These are phyloP conservation scores for Chironomus striatipennis DNA, from an alignment of 1,140 invertebrate species.

Conservation along the genomic window DNA sequence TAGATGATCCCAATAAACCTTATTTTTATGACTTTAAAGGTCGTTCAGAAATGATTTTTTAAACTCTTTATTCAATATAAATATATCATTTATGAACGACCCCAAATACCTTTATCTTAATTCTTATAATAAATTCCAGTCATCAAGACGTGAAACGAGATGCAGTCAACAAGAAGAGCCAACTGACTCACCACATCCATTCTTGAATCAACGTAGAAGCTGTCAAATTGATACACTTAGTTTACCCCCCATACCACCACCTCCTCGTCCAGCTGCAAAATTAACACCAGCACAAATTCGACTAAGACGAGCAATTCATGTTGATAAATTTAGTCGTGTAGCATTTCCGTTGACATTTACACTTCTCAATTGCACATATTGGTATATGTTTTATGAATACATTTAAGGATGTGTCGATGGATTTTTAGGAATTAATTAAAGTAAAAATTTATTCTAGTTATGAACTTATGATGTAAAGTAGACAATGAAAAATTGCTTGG, in stretches of 20 bases:
- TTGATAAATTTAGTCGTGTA: conserved; percentile 75
- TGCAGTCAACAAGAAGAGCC: conserved; percentile 31
- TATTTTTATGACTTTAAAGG: conserved; percentile 5
- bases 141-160: conserved; percentile 34
- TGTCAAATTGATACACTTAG: conserved; percentile 38
- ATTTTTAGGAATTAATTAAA: background rate
- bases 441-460: background rate
- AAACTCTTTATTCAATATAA: too few relatives aligned
- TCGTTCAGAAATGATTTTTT: too few relatives aligned
- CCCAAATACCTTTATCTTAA: background rate
- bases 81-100: too few relatives aligned
- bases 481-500: too few relatives aligned
- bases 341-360: conserved; percentile 82
- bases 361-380: conserved; percentile 77
- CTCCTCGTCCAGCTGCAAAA: conserved; percentile 38
- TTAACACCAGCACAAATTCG: conserved; percentile 55
- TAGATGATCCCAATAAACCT: conserved; percentile 27
- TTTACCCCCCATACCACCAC: conserved; percentile 45
- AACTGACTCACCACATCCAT: conserved; percentile 32
- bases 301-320: conserved; percentile 68
- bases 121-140: conserved; percentile 29
- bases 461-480: background rate
- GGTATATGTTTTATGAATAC: conserved; percentile 80
- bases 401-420: conserved; percentile 44
- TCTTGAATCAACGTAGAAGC: conserved; percentile 34